Evolutionary conservation across 2,797 vertebrate genomes (phyloP), one percentile per base, ranked within the genome.

Genomic region (Lutjanus campechanus): DNA sequence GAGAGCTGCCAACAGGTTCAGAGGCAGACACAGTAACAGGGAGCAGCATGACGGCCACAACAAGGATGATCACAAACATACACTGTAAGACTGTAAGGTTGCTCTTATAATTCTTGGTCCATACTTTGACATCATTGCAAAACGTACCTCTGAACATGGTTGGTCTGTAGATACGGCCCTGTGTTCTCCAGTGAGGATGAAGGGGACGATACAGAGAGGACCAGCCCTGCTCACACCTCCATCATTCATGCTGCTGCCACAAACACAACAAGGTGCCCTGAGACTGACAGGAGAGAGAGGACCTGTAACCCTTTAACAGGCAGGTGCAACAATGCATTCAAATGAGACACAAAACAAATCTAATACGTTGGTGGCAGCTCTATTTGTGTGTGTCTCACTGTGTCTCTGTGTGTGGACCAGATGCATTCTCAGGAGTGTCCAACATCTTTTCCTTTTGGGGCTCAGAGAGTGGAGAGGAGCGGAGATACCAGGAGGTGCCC

Each of bases 371-470:
- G 3, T 54, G 13, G 17, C 19, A 22, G 15, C 19, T 49, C 56
- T 10, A 13, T 17, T 5, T 50, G 11, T 69, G 10, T 73, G 67
- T 56, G 40, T 67, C 11, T 71, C 46, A 44, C 29, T 62, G 19
- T 44, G 7, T 59, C 1, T 55, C 9, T 73, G 11, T 46, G 2
- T 58, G n/a, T 59, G 11, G 2, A 56, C 12, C 86, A 95, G 95
- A 93, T 15, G 93, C 94, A 25, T 96, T 97, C 81, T 96, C 96
- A 0, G 96, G 96, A 4, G 93, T 96, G 50, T 96, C 97, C 78
- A 96, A 96, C 90, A 96, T 97, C 92, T 97, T 97, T 82, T 96
- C 93, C 51, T 96, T 97, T 76, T 97, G 96, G 96, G 94, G 95
- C 1, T 66, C 73, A 16, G 96, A 96, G 55, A 93, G 87, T 76